Evolutionary conservation across 1,140 invertebrate species (phyloP), one percentile per base, ranked within the genome.

Genomic region (Sesamia nonagrioides): DNA sequence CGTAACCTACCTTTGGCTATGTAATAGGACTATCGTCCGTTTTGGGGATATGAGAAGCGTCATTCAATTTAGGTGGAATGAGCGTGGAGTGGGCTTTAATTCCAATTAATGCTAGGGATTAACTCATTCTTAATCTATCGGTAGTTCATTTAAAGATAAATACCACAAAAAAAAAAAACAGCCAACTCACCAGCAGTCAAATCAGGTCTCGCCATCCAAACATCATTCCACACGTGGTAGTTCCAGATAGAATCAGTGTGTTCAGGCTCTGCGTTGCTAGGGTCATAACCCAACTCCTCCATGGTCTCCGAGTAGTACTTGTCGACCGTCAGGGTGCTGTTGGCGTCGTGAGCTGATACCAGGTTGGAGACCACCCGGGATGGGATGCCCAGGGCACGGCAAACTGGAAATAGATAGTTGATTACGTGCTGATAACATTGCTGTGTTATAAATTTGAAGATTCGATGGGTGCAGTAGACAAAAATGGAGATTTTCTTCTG

Each of bases 191-290:
- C 73, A 61, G 73, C 56, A 35, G 58, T 63, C 33, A 78, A 63
- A 58, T 54, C 58, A 61, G 63, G 73, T n/a, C 72, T 91, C 11
- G 95, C 95, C 96, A 97, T 97, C 97, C 97, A 97, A 15, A 96
- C 97, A 73, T 98, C 97, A 84, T 97, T 97, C 97, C 97, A 98
- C 0, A 97, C 97, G 84, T 98, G 97, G 89, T 97, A 98, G 90
- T 98, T 97, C 97, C 96, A 97, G 85, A 97, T 96, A 66, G 96
- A 97, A 84, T 96, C 96, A 11, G 76, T 61, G 1, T 72, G 50
- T 66, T 95, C 95, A 7, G 88, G 95, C 2, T 84, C 80, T 13
- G 93, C 92, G 84, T 96, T 96, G 76, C 95, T 95, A 5, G 96
- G 96, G 84, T 96, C 96, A 68, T 87, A 94, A 52, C 95, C 90